Evolutionary conservation across 2,113 vertebrate species (phyloP), one percentile per base, ranked within the genome.

Genomic region (Pelodiscus sinensis): DNA sequence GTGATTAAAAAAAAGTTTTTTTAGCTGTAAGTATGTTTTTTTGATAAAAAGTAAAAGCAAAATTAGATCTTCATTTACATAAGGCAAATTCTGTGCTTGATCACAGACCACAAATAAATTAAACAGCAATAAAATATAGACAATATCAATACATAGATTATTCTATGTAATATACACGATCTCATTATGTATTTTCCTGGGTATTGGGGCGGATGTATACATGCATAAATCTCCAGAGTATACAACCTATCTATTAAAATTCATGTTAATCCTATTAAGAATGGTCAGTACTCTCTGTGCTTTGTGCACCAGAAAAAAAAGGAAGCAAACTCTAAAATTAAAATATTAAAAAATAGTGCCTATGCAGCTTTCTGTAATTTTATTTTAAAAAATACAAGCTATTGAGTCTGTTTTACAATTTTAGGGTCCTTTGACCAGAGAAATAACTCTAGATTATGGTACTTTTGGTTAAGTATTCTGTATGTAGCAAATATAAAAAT

Each of bases 201-300:
- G 44, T 35, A 50, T 21, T 25, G 77, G 87, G 56, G 86, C 13
- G 88, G 29, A 88, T 29, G 27, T 0, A 1, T 62, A 11, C 50
- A 50, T 8, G 88, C 52, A 78, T 78, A 91, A 94, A 85, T 77
- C 77, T 65, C 80, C 3, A 1, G 6, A 5, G 71, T 10, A 27
- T 44, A 19, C 56, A 14, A 91, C 94, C 95, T 93, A 91, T 90
- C 81, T 90, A 94, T 90, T 92, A 80, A 93, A 96, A 95, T 95
- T 3, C 3, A 82, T 79, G 86, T 91, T 84, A 96, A 84, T 79
- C 80, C 87, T 89, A 65, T 90, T 80, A 79, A 91, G 90, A 96
- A 93, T 54, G 27, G 77, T 80, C 91, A 62, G 57, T 60, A 52
- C 35, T 91, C 25, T 25, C 52, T 0, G 3, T 89, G 58, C 3